These are phyloP conservation scores for Sardina pilchardus DNA, from an alignment of 2,113 vertebrate species.

Conservation along the genomic window DNA sequence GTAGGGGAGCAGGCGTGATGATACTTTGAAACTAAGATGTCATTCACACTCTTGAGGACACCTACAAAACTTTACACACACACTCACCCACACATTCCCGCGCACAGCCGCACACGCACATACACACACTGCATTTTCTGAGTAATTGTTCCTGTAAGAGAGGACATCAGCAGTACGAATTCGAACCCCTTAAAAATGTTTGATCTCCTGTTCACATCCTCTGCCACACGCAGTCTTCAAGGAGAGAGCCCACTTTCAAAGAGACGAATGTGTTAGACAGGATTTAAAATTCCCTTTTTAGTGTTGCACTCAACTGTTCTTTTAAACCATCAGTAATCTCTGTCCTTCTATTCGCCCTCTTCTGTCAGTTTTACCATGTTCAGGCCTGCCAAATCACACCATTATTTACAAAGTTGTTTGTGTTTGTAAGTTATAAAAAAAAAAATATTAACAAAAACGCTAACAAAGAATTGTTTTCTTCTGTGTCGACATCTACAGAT, in stretches of 20 bases:
- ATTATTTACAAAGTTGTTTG: no score
- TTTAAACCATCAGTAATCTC: neutral
- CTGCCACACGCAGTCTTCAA: neutral
- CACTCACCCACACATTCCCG: neutral
- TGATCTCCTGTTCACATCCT: slow-evolving; percentile 4
- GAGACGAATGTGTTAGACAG: neutral
- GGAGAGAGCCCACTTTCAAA: neutral
- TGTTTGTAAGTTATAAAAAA: no score
- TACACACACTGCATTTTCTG: neutral
- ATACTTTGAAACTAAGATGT: neutral
- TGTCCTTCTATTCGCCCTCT: neutral
- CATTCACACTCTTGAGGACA: neutral
- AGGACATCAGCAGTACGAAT: neutral
- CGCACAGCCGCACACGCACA: neutral
- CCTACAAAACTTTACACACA: neutral
- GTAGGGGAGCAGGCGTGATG: neutral
- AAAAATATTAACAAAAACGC: no score
- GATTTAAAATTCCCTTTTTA: slow-evolving; percentile 10
- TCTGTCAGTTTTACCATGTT: no score
- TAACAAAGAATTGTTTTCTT: no score
- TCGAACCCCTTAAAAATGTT: neutral
- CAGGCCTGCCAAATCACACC: no score
- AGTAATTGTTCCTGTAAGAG: neutral
- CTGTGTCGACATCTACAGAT: no score
- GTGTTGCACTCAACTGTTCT: neutral